These are phyloP conservation scores for Cynocephalus volans DNA, from an alignment of 2,113 vertebrate species.

Conservation along the genomic window DNA sequence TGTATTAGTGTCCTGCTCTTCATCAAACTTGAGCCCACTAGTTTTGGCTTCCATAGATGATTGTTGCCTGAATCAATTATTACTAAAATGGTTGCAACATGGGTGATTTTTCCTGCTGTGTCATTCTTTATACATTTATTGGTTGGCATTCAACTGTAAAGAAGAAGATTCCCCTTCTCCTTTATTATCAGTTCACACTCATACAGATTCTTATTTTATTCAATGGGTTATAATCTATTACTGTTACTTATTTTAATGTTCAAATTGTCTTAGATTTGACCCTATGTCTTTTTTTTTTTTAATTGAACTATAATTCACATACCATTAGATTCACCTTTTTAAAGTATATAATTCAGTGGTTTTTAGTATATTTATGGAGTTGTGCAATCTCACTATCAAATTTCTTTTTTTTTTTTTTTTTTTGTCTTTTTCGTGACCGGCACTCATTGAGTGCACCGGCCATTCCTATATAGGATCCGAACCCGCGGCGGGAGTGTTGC, in stretches of 20 bases:
- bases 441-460: too few relatives aligned
- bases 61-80: not conserved
- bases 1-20: not conserved
- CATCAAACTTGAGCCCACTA: not conserved
- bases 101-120: not conserved
- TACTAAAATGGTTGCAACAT: not conserved
- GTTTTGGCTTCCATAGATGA: not conserved
- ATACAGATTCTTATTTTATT: not conserved
- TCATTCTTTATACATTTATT: not conserved
- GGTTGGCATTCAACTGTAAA: not conserved
- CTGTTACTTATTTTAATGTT: too few relatives aligned
- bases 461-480: too few relatives aligned
- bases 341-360: not conserved
- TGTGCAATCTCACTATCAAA: not conserved
- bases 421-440: too few relatives aligned
- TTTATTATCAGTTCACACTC: not conserved
- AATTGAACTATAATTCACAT: not conserved
- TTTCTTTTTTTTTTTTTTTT: too few relatives aligned
- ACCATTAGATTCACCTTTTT: not conserved
- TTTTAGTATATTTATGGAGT: constrained; percentile 11
- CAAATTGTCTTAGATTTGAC: constrained; percentile 3
- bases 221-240: not conserved
- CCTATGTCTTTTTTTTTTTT: not conserved
- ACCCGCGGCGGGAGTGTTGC: too few relatives aligned
- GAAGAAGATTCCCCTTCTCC: not conserved